These are phyloP conservation scores for Orchestia grillus DNA, from an alignment of 1,140 invertebrate species.

Conservation along the genomic window DNA sequence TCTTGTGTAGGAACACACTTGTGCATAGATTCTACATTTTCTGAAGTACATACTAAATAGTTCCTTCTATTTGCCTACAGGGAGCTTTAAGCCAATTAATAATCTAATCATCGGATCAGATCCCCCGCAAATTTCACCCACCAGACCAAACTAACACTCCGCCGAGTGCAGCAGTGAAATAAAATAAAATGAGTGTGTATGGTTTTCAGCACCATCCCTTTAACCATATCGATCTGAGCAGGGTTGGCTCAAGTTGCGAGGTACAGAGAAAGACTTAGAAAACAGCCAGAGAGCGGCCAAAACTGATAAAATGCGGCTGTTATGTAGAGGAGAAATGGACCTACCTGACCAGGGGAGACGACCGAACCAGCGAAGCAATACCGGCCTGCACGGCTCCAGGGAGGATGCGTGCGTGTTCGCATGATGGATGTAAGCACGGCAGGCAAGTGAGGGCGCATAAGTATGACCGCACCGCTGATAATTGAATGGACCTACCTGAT, in stretches of 20 bases:
- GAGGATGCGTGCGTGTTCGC: neutral
- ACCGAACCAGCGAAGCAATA: neutral
- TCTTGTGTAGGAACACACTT: too few relatives aligned
- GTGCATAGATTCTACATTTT: too few relatives aligned
- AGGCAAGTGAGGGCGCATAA: neutral
- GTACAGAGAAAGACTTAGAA: slow-evolving; percentile 51
- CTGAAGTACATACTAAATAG: too few relatives aligned
- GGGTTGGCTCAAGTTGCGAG: slow-evolving; percentile 41
- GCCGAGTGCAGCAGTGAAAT: neutral
- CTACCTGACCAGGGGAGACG: neutral
- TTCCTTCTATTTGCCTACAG: too few relatives aligned
- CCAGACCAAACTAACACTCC: neutral
- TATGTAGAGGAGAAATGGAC: slow-evolving; percentile 36
- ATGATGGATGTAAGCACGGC: neutral
- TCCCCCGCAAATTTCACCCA: neutral
- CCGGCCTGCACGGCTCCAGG: neutral
- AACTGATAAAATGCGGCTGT: slow-evolving; percentile 41
- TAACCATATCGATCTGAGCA: slow-evolving; percentile 49
- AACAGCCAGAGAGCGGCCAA: neutral
- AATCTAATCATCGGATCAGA: too few relatives aligned
- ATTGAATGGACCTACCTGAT: neutral
- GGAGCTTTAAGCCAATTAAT: too few relatives aligned
- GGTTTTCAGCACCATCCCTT: slow-evolving; percentile 48
- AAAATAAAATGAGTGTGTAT: slow-evolving; percentile 33
- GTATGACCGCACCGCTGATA: neutral